phyloP scores from a whole-genome alignment of 2,797 vertebrate species.

The Discoglossus pictus region DNA sequence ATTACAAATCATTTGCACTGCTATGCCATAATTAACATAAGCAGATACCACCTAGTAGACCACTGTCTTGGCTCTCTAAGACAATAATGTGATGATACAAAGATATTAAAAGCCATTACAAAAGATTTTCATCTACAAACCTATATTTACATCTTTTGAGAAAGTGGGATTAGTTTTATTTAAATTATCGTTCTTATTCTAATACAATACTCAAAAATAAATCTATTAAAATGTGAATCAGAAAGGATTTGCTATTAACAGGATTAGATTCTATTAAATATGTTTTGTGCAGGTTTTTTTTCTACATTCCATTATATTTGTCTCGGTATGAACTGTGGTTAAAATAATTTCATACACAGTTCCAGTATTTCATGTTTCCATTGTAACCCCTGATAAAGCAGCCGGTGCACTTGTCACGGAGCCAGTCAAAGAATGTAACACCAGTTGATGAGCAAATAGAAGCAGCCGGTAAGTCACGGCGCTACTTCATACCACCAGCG shows the following conservation, averaged over 20 bases:
- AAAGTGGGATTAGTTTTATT: conserved; percentile 14
- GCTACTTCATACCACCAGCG: conserved; percentile 21
- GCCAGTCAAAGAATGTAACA: conserved; percentile 11
- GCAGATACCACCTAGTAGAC: conserved; percentile 24
- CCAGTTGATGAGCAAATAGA: conserved; percentile 22
- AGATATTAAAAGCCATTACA: conserved; percentile 38
- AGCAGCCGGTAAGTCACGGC: conserved; percentile 22
- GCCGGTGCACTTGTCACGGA: conserved; percentile 13
- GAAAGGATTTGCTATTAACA: not conserved
- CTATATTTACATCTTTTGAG: conserved; percentile 29
- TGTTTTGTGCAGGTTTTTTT: too few relatives aligned
- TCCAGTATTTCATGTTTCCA: too few relatives aligned
- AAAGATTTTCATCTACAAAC: conserved; percentile 35
- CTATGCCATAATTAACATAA: conserved; percentile 36
- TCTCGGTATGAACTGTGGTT: too few relatives aligned
- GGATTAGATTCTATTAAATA: not conserved
- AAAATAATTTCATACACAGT: too few relatives aligned
- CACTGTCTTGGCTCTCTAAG: conserved; percentile 21
- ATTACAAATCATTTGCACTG: conserved; percentile 31
- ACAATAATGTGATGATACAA: conserved; percentile 42
- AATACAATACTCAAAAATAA: conserved; percentile 14
- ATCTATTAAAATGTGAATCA: not conserved
- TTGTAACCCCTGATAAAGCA: too few relatives aligned
- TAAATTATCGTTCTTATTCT: conserved; percentile 10
- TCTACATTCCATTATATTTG: too few relatives aligned